Evolutionary conservation across 2,888 invertebrate species (phyloP), one percentile per base, ranked within the genome.

Genomic region (Ophion obscuratus): DNA sequence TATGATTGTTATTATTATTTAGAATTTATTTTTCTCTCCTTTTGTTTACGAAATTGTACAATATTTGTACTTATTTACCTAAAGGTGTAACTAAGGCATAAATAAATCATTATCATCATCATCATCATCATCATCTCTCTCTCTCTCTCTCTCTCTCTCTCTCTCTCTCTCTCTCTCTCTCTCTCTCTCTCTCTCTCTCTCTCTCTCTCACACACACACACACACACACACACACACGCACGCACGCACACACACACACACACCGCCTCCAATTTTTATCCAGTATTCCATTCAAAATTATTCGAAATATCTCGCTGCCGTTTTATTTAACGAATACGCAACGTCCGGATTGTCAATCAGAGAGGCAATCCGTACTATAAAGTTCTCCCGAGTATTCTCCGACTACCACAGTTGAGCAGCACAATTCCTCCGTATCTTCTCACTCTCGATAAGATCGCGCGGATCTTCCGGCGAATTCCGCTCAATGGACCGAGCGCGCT

Each of bases 401-500:
- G 27, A 70, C 14, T 27, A 47, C 47, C 47, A 27, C 27, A 53
- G 5, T 70, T 7, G 53, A 17, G 5, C 17, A 17, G 14, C 24
- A 44, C 20, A 47, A 70, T 57, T 53, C 53, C 14, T 74, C 44
- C 40, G n/a, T 62, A 47, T 64, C 24, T 31, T 64, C 47, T 20
- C 75, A 31, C 27, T 64, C 47, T n/a, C 20, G 47, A 76, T 53
- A 76, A 5, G 20, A 76, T 64, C 31, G 64, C 7, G 24, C 31
- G 31, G 20, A 31, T 76, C 53, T 62, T 75, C 31, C 17, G 27
- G 27, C 44, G 75, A 77, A 64, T 79, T 74, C 73, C n/a, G 10
- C 74, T 83, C 68, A 24, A 71, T 68, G 59, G 47, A 27, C 57
- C 61, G 61, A 20, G 40, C 71, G n/a, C 53, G 53, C 17, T 53